Base-by-base conservation (phyloP, 2,888 invertebrate genomes). In the Drosophila mayaguana region DNA sequence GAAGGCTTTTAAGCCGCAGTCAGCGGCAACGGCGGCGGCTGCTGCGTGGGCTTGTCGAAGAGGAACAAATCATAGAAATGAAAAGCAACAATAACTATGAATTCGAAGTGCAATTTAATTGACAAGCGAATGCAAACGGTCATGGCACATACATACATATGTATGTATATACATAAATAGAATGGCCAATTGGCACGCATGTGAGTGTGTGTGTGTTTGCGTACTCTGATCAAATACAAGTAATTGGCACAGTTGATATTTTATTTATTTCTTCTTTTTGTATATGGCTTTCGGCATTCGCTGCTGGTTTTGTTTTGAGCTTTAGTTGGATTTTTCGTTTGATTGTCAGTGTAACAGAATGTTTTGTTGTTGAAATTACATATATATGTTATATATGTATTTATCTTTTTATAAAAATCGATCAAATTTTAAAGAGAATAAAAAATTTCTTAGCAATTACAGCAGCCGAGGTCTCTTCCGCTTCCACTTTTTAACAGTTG, bases 211-310 rank as follows among this genome's bases (percentile, higher is more conserved):
- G 14, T 51, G 32, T 40, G 42, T 69, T 36, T 57, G 16, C 42
- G 55, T 55, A 50, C 63, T 69, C 53, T 36, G 56, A 71, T 54
- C 71, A 69, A 75, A 70, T 74, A 60, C 57, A 73, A 72, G 80
- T 67, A 71, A 83, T 85, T 78, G 59, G 70, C 65, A 69, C 76
- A 82, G 69, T 85, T 80, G 76, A 46, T 45, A 43, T 48, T 56
- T 63, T 36, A 28, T 11, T 53, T 36, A 7, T 38, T 40, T n/a
- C 11, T 48, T 5, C 12, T 28, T 25, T 34, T n/a, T 32, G 28
- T 28, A 3, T 18, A 32, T 18, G 18, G 18, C 3, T 50, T 32
- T 32, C 18, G 18, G 7, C 14, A 12, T 32, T 32, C 32, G 46
- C 53, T 71, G 55, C 18, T 61, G 42, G 46, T 28, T 75, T 72